A percentile compares a stretch with the other conserved stretches of the same genome.
phyloP scores from a whole-genome alignment of 2,888 invertebrate species.

The Diaphora mendica region DNA sequence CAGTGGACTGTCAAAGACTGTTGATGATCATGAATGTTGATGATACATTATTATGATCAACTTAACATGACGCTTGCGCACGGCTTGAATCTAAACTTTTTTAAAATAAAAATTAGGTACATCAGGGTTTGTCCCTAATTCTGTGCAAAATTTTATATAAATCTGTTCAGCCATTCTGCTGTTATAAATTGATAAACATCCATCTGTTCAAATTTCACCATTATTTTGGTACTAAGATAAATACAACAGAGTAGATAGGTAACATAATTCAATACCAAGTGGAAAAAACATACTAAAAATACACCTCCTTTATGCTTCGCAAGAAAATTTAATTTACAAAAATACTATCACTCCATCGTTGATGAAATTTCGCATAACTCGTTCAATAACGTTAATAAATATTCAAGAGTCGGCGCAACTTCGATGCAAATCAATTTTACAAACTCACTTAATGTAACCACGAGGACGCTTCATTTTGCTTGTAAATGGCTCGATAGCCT shows the following conservation, averaged over 20 bases:
- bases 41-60: too few species aligned
- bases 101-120: too few species aligned
- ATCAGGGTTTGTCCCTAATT: too few species aligned
- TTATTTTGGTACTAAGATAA: too few species aligned
- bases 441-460: constrained; percentile 40
- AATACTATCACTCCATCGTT: constrained; percentile 15
- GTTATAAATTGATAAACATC: too few species aligned
- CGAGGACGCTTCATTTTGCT: constrained; percentile 26
- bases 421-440: constrained; percentile 43
- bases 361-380: constrained; percentile 41
- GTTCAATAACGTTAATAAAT: constrained; percentile 52
- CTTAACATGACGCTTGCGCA: background rate
- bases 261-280: background rate
- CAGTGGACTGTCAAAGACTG: too few species aligned
- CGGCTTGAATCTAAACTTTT: too few species aligned
- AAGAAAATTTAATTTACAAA: constrained; percentile 11
- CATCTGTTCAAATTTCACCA: too few species aligned
- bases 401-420: constrained; percentile 45
- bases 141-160: too few species aligned
- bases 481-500: constrained; percentile 32
- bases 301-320: background rate
- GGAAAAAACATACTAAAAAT: background rate
- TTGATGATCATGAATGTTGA: too few species aligned
- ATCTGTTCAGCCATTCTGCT: too few species aligned
- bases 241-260: too few species aligned